Conservation (phyloP, 2,888 invertebrate genomes). For the Cephus rjabovi region DNA sequence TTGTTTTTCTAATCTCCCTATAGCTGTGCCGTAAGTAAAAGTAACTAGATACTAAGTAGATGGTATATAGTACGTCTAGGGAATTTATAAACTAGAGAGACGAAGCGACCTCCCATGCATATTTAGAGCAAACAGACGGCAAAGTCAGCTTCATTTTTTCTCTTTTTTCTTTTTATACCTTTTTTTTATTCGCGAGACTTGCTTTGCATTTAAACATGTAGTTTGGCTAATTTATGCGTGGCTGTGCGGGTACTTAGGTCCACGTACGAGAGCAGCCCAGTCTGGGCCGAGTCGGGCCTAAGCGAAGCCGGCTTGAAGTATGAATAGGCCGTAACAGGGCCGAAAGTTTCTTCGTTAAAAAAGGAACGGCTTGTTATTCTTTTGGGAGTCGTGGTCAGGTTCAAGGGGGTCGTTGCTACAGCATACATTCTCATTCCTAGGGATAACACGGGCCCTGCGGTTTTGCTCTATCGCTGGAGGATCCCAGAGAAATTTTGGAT, state of each 20-base stretch:
- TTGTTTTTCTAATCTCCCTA: background rate
- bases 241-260: constrained; percentile 9
- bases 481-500: background rate
- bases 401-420: background rate
- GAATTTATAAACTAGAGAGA: constrained; percentile 1
- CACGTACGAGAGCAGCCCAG: background rate
- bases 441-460: background rate
- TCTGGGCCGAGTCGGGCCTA: background rate
- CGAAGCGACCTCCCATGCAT: constrained; percentile 15
- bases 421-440: background rate
- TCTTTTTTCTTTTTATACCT: background rate
- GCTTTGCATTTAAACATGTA: constrained; percentile 51
- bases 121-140: constrained; percentile 31
- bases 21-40: background rate
- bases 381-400: background rate
- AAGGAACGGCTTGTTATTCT: constrained; percentile 31
- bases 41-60: background rate
- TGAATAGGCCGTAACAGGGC: constrained; percentile 30
- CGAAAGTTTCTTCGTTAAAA: constrained; percentile 37
- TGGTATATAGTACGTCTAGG: background rate
- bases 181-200: constrained; percentile 30
- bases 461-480: background rate
- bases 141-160: constrained; percentile 19
- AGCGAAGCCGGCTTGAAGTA: constrained; percentile 18
- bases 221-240: constrained; percentile 28